Evolutionary conservation across 2,888 invertebrate species (phyloP), one percentile per base, ranked within the genome.

Genomic region (Salpingus planirostris): DNA sequence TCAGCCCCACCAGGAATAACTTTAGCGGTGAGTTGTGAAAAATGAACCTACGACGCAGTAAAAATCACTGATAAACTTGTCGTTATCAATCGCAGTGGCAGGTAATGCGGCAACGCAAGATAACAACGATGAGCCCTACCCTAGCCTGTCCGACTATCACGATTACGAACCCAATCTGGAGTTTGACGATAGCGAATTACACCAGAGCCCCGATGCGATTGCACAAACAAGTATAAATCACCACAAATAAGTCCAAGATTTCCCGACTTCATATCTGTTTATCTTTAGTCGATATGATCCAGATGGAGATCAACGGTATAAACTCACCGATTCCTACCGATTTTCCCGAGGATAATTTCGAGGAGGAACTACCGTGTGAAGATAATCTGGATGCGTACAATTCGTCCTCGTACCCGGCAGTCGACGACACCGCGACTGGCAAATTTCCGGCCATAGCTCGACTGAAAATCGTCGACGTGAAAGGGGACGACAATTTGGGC

Each of bases 101-200:
- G n/a, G n/a, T n/a, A n/a, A n/a, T n/a, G n/a, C n/a, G n/a, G n/a
- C n/a, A n/a, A n/a, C n/a, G n/a, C n/a, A n/a, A 18, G 50, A 42
- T 35, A 49, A 52, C 43, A 53, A 48, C 27, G 58, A 89, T 43
- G 90, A 89, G 55, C 74, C 80, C 5, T 80, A 84, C 61, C 86
- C 88, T 29, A 91, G 91, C 64, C 71, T 91, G 37, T 90, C 90
- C 15, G 91, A 90, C 66, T 82, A 80, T 60, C 89, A 90, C 60
- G 92, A 92, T 67, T 88, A 91, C 62, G 95, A 96, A 63, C 93
- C 93, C 8, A 87, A 90, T 66, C 71, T 95, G 60, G 93, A 95
- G 65, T 95, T 95, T 69, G 95, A 96, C 69, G 95, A 95, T 65
- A 86, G 90, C 8, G 95, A 95, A 68, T 66, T 90, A 35, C 77